Evolutionary conservation across 2,888 invertebrate genomes (phyloP).

Genomic region (Nomada hirtipes): DNA sequence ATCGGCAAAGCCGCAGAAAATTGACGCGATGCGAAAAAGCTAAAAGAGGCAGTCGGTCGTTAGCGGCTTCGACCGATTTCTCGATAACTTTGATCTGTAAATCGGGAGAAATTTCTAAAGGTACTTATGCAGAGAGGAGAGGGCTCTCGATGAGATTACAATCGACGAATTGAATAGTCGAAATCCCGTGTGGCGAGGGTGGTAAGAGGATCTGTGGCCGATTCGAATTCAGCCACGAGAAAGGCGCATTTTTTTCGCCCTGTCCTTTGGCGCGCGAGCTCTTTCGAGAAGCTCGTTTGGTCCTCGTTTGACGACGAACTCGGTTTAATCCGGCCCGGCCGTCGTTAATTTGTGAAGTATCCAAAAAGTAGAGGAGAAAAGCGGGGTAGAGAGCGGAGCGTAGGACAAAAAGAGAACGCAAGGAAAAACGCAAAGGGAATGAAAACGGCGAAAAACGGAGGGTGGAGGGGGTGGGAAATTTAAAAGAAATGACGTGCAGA

Average conservation of each 20-base stretch:
- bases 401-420: background rate
- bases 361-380: background rate
- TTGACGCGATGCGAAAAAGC: too few relatives aligned
- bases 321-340: conserved; percentile 19
- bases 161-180: background rate
- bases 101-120: background rate
- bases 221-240: conserved; percentile 10
- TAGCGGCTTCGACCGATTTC: background rate
- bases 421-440: background rate
- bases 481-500: background rate
- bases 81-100: background rate
- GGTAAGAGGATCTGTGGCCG: background rate
- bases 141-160: conserved; percentile 20
- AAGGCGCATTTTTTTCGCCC: conserved; percentile 14
- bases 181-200: background rate
- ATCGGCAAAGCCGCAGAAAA: too few relatives aligned
- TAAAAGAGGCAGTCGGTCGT: background rate
- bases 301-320: conserved; percentile 35
- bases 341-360: conserved; percentile 45
- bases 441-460: background rate
- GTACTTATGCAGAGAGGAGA: background rate
- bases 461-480: too few relatives aligned
- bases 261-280: background rate
- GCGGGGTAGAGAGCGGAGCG: too few relatives aligned
- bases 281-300: conserved; percentile 25